These are phyloP conservation scores for Strigamia maritima DNA, from an alignment of 2,888 invertebrate species.

Conservation along the genomic window DNA sequence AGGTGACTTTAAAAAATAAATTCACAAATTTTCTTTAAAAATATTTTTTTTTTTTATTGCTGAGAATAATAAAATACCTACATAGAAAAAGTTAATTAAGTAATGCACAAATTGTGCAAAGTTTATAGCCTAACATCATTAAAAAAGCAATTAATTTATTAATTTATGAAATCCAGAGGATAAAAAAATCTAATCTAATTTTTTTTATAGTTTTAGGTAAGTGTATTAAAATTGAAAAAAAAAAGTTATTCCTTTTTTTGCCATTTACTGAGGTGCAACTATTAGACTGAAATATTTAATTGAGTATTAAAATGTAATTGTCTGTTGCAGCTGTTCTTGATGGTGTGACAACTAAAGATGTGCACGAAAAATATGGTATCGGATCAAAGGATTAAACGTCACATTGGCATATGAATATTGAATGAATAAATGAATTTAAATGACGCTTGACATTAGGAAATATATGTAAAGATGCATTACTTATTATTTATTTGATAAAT, in stretches of 20 bases:
- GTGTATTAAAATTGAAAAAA: not conserved
- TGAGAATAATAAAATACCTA: too few relatives aligned
- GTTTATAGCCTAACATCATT: not conserved
- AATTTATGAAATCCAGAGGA: not conserved
- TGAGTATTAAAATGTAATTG: conserved; percentile 4
- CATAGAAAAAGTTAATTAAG: not conserved
- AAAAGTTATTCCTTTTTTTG: too few relatives aligned
- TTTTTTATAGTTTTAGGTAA: not conserved
- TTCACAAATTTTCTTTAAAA: not conserved
- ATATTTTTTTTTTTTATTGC: not conserved
- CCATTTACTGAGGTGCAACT: too few relatives aligned
- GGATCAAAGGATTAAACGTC: not conserved
- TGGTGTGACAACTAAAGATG: conserved; percentile 33
- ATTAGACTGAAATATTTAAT: not conserved
- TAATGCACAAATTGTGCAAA: conserved; percentile 12
- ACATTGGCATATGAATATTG: not conserved
- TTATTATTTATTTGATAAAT: not conserved
- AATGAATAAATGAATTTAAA: not conserved
- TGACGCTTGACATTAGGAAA: not conserved
- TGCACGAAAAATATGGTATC: conserved; percentile 15
- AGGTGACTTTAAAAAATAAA: conserved; percentile 40
- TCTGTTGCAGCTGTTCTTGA: conserved; percentile 31
- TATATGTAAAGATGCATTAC: not conserved
- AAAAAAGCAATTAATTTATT: conserved; percentile 8
- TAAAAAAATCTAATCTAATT: not conserved